These are phyloP conservation scores for Pogonophryne albipinna DNA, from an alignment of 2,797 vertebrate genomes.

Conservation along the genomic window DNA sequence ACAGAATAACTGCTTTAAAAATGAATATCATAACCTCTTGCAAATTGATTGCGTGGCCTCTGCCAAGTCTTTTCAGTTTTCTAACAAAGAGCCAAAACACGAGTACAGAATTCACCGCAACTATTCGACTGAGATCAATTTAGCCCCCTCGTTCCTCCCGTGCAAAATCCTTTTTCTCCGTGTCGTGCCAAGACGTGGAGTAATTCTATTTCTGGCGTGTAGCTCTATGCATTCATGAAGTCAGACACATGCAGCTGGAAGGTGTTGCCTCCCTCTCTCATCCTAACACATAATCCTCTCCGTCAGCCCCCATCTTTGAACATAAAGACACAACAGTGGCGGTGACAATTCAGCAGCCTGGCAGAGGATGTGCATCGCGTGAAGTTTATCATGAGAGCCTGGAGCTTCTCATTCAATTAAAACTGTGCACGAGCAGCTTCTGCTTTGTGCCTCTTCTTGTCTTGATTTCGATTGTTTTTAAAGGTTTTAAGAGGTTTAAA, in stretches of 20 bases:
- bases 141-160: conserved; percentile 8
- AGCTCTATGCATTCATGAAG: conserved; percentile 60
- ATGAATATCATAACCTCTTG: conserved; percentile 16
- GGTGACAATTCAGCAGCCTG: conserved; percentile 67
- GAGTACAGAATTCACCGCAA: not conserved
- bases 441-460: not conserved
- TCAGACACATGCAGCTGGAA: conserved; percentile 62
- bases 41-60: not conserved
- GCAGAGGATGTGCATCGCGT: conserved; percentile 73
- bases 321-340: conserved; percentile 68
- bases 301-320: not conserved
- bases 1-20: not conserved
- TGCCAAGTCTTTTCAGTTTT: conserved; percentile 17
- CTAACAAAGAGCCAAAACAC: conserved; percentile 17
- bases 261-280: conserved; percentile 53
- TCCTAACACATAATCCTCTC: conserved; percentile 55
- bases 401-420: conserved; percentile 67
- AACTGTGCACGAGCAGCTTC: conserved; percentile 36
- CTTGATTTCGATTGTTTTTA: not conserved
- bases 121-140: conserved; percentile 35
- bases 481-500: conserved; percentile 18
- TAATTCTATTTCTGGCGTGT: conserved; percentile 74
- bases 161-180: conserved; percentile 37
- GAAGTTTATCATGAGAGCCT: conserved; percentile 71
- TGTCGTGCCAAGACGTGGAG: conserved; percentile 65